Conservation (phyloP, 1,140 invertebrate species). For the Geopemphigus sp. region DNA sequence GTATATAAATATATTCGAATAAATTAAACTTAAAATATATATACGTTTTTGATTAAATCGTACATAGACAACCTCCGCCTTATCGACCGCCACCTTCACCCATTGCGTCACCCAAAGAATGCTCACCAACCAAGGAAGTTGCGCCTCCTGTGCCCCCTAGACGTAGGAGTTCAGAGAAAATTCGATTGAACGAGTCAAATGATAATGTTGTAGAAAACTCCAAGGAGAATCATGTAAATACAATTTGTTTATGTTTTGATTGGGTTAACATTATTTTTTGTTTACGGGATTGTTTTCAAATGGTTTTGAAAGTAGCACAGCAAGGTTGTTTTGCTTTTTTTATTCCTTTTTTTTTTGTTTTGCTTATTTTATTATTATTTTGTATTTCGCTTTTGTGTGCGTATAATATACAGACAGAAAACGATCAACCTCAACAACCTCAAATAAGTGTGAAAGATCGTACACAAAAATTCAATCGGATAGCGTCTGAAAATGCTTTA, state of each 20-base stretch:
- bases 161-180: slow-evolving; percentile 59
- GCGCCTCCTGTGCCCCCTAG: slow-evolving; percentile 62
- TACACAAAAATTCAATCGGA: slow-evolving; percentile 86
- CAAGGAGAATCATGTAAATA: slow-evolving; percentile 50
- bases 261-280: background rate
- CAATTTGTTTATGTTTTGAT: background rate
- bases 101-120: slow-evolving; percentile 42
- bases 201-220: slow-evolving; percentile 55
- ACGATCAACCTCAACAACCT: slow-evolving; percentile 55
- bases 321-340: slow-evolving; percentile 14
- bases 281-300: slow-evolving; percentile 25
- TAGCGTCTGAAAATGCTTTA: slow-evolving; percentile 77
- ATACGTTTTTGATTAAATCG: slow-evolving; percentile 53
- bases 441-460: slow-evolving; percentile 85
- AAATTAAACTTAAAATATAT: too few relatives aligned
- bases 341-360: slow-evolving; percentile 15
- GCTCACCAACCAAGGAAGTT: slow-evolving; percentile 48
- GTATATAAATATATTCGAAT: too few relatives aligned
- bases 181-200: slow-evolving; percentile 58
- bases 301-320: background rate
- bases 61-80: slow-evolving; percentile 63
- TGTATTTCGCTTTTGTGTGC: slow-evolving; percentile 45
- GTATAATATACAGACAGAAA: slow-evolving; percentile 50
- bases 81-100: slow-evolving; percentile 60
- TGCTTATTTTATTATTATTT: slow-evolving; percentile 39